Conservation (phyloP, 2,888 invertebrate genomes). For the Thymelicus acteon region DNA sequence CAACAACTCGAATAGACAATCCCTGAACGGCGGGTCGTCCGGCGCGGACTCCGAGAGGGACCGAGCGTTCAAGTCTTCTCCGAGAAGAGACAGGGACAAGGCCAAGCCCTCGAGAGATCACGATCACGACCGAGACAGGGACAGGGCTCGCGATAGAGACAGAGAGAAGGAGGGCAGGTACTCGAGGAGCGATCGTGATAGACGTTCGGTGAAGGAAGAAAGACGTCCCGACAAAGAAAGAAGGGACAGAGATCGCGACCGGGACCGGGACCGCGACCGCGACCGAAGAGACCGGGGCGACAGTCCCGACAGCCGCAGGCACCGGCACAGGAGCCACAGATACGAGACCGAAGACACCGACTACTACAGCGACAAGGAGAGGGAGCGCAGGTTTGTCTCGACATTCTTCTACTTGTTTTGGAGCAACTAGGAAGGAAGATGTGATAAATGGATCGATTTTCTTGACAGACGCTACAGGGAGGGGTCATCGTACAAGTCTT, state of each 20-base stretch:
- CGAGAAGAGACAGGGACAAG: constrained; percentile 67
- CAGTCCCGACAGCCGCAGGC: constrained; percentile 64
- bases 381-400: constrained; percentile 73
- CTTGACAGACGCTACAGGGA: constrained; percentile 76
- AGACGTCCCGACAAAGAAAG: constrained; percentile 64
- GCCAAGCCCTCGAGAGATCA: constrained; percentile 62
- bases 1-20: constrained; percentile 62
- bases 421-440: neutral
- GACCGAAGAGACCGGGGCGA: constrained; percentile 61
- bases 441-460: neutral
- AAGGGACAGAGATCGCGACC: constrained; percentile 52
- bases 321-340: constrained; percentile 71
- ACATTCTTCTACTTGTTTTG: neutral
- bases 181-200: constrained; percentile 64
- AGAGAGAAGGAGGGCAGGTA: constrained; percentile 60
- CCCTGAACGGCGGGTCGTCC: constrained; percentile 67
- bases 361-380: constrained; percentile 88
- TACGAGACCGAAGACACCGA: constrained; percentile 89
- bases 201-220: constrained; percentile 60
- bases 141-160: constrained; percentile 56
- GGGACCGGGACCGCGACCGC: constrained; percentile 45
- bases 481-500: constrained; percentile 75
- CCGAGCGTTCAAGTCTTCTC: constrained; percentile 65
- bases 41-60: constrained; percentile 78
- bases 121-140: constrained; percentile 53